phyloP scores from a whole-genome alignment of 92 coral and sea anemone species.

The Plumapathes pennacea region DNA sequence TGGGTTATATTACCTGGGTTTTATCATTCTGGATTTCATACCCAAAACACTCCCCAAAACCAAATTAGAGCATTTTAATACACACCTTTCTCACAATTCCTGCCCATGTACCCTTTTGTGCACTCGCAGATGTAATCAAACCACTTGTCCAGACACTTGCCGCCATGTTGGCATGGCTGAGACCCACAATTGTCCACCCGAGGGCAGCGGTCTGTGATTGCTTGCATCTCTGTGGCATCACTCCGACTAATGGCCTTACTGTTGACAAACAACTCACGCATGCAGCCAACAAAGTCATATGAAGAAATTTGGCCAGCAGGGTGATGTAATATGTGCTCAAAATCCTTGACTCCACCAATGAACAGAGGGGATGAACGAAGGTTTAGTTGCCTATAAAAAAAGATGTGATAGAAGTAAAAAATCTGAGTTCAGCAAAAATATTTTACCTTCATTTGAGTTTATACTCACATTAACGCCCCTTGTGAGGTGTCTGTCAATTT shows the following conservation, averaged over 20 bases:
- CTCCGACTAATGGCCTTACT: conserved; percentile 48
- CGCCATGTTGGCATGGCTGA: conserved; percentile 60
- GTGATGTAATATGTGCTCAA: conserved; percentile 61
- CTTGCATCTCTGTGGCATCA: conserved; percentile 46
- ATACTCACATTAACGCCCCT: conserved; percentile 51
- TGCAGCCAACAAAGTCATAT: conserved; percentile 90
- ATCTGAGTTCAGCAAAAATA: neutral
- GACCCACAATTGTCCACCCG: conserved; percentile 64
- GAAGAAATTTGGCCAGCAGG: conserved; percentile 65
- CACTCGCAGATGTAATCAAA: conserved; percentile 86
- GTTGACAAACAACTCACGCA: conserved; percentile 83
- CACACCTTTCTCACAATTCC: conserved; percentile 77
- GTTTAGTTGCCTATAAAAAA: conserved; percentile 68
- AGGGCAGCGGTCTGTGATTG: conserved; percentile 73
- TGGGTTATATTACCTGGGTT: no score
- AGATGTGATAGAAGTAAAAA: neutral
- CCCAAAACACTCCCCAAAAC: no score
- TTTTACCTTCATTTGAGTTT: no score
- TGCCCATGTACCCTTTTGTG: conserved; percentile 62
- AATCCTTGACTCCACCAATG: conserved; percentile 83
- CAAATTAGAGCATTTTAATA: no score
- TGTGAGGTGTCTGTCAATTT: conserved; percentile 11
- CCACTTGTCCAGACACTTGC: conserved; percentile 89
- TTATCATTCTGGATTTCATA: no score
- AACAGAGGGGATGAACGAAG: conserved; percentile 66